These are phyloP conservation scores for Rotaria magnacalcarata DNA, from an alignment of 2,888 invertebrate genomes.

Conservation along the genomic window DNA sequence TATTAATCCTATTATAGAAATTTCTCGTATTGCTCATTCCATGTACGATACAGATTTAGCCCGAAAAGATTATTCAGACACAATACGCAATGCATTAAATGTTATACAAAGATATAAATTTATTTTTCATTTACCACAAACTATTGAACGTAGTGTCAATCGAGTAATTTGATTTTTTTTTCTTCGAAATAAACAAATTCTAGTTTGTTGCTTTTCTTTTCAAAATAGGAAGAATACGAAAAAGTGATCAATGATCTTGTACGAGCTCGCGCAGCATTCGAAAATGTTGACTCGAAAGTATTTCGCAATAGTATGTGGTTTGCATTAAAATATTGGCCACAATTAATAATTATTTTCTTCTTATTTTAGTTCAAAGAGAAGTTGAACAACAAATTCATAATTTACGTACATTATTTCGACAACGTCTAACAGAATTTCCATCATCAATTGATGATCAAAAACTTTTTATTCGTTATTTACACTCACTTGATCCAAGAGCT, in stretches of 20 bases:
- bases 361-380: constrained; percentile 34
- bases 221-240: constrained; percentile 42
- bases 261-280: constrained; percentile 14
- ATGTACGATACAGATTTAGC: constrained; percentile 44
- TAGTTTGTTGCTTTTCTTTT: not conserved
- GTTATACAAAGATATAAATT: constrained; percentile 43
- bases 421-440: constrained; percentile 39
- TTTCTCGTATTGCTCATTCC: constrained; percentile 37
- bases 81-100: constrained; percentile 43
- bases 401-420: constrained; percentile 36
- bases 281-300: constrained; percentile 10
- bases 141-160: constrained; percentile 36
- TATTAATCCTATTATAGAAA: constrained; percentile 20
- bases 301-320: not conserved
- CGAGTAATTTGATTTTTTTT: not conserved
- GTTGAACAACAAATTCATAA: constrained; percentile 34
- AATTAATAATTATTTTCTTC: too few species aligned
- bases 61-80: constrained; percentile 41
- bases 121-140: constrained; percentile 42
- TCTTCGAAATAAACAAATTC: not conserved
- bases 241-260: constrained; percentile 40
- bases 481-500: constrained; percentile 72
- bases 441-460: constrained; percentile 46
- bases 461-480: constrained; percentile 62
- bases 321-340: not conserved